Evolutionary conservation across 2,113 vertebrate species (phyloP).

Genomic region (Haemorhous mexicanus): DNA sequence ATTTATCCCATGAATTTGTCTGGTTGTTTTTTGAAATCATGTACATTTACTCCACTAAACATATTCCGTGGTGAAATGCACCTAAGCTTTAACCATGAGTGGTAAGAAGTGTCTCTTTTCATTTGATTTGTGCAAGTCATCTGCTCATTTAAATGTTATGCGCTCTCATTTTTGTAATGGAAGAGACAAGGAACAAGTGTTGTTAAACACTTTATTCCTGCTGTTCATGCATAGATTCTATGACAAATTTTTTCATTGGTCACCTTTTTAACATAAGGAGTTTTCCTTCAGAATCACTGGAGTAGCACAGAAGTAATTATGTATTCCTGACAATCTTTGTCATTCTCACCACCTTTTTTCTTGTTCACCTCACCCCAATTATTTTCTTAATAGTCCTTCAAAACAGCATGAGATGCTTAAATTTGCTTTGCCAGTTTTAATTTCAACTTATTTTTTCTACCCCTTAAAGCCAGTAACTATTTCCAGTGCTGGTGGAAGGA

Average conservation of each 20-base stretch:
- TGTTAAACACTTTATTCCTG: background rate
- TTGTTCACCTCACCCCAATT: background rate
- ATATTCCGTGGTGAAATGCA: background rate
- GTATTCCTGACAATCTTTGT: background rate
- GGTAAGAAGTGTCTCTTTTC: background rate
- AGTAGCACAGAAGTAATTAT: background rate
- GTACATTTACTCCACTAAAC: background rate
- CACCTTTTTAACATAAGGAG: background rate
- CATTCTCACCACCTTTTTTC: background rate
- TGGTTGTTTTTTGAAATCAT: background rate
- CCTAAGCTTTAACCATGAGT: background rate
- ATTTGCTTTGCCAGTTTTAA: background rate
- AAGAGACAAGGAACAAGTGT: background rate
- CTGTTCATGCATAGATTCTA: background rate
- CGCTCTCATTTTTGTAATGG: background rate
- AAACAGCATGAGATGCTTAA: background rate
- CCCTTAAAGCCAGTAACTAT: background rate
- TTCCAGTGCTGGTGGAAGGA: background rate
- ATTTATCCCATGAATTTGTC: background rate
- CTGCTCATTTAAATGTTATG: background rate
- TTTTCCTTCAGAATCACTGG: background rate
- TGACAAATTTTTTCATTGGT: background rate
- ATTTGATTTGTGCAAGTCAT: background rate
- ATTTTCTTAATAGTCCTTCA: background rate
- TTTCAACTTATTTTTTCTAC: background rate